Evolutionary conservation across 2,113 vertebrate species (phyloP), one percentile per base, ranked within the genome.

Genomic region (Amblyopsis rosae): DNA sequence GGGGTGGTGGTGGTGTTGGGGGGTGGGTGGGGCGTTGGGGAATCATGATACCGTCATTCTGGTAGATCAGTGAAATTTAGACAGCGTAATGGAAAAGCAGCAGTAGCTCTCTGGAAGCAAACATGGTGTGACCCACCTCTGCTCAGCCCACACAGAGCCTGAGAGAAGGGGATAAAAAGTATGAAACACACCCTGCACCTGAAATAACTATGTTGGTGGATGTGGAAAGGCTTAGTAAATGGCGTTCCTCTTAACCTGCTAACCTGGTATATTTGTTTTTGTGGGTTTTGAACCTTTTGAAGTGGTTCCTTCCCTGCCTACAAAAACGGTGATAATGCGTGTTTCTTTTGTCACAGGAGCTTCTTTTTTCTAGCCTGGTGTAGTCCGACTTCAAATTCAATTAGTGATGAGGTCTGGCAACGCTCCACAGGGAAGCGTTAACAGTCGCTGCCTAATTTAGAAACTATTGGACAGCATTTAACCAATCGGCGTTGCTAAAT

Each of bases 121-220:
- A 49, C 71, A 56, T 65, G 12, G 47, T 58, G 62, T 48, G 47
- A 60, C 26, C 26, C 51, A 41, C 69, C 51, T 12, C 19, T 35
- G 12, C 5, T 41, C 64, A 62, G 35, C 35, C 6, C 7, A 41
- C 54, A 60, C 49, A 53, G 45, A 55, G n/a, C 19, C 57, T 76
- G 69, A 47, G 70, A 48, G 45, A 41, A 33, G 49, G 13, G 35
- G 35, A 41, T 41, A 41, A 6, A 6, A 41, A 41, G 4, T 41
- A 41, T 6, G 35, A 41, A 72, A 57, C 12, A 63, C 45, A 47
- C 59, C 48, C 46, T 50, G 3, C 45, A 75, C 45, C 62, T 65
- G 74, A 68, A 73, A 66, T 80, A 76, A 74, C 62, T 49, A 82
- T 86, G 81, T 64, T 80, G 69, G 77, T 72, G 63, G 67, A 57